Evolutionary conservation across 2,113 vertebrate species (phyloP).

Genomic region (Mastomys coucha): DNA sequence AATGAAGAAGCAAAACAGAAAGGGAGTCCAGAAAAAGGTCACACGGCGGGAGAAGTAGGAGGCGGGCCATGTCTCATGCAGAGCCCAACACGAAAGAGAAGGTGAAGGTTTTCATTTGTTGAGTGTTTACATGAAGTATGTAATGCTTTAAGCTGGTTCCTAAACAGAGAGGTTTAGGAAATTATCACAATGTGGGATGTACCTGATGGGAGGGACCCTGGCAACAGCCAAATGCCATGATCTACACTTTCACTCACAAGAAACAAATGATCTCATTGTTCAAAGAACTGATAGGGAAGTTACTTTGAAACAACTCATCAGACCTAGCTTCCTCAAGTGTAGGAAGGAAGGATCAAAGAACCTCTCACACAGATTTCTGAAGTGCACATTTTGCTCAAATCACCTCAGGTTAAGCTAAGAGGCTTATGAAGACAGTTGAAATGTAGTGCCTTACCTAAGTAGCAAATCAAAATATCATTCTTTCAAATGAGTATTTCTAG

Average conservation of each 20-base stretch:
- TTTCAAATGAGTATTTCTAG: not conserved
- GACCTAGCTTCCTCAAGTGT: not conserved
- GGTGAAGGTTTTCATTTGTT: not conserved
- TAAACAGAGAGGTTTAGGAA: not conserved
- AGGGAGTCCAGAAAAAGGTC: not conserved
- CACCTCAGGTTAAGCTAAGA: not conserved
- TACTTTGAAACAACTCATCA: not conserved
- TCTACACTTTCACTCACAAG: not conserved
- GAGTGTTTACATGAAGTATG: not conserved
- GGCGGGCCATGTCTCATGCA: not conserved
- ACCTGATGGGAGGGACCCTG: not conserved
- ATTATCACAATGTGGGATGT: not conserved
- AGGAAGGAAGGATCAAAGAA: constrained; percentile 27
- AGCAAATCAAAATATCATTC: not conserved
- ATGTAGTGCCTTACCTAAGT: not conserved
- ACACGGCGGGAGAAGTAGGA: not conserved
- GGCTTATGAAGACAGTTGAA: not conserved
- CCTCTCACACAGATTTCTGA: not conserved
- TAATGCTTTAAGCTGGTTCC: constrained; percentile 25
- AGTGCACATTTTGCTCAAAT: not conserved
- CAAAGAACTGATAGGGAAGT: not conserved
- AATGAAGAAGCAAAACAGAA: not conserved
- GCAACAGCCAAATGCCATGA: not conserved
- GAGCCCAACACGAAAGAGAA: not conserved
- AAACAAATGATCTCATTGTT: constrained; percentile 22